Evolutionary conservation across 2,888 invertebrate genomes (phyloP).

Genomic region (Drosophila yooni): DNA sequence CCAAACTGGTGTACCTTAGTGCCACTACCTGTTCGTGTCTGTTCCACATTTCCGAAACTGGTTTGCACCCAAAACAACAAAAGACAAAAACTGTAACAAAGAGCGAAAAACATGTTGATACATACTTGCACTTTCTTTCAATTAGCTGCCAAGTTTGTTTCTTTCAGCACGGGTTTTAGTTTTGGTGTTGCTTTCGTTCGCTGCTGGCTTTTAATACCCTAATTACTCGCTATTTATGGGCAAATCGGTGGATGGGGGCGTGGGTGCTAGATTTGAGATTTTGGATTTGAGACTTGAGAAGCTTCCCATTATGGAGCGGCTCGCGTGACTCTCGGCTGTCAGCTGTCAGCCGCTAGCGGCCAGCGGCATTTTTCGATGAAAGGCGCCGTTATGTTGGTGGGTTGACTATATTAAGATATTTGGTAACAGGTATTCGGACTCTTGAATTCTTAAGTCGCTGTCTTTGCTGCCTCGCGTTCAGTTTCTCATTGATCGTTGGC

Average conservation of each 20-base stretch:
- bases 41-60: slow-evolving; percentile 56
- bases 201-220: slow-evolving; percentile 55
- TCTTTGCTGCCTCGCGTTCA: slow-evolving; percentile 36
- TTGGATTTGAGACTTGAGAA: slow-evolving; percentile 9
- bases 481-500: slow-evolving; percentile 47
- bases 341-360: slow-evolving; percentile 23
- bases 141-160: slow-evolving; percentile 55
- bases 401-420: slow-evolving; percentile 16
- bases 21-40: slow-evolving; percentile 23
- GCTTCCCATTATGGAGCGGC: slow-evolving; percentile 51
- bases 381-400: slow-evolving; percentile 28
- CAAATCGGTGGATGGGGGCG: slow-evolving; percentile 24
- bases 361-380: slow-evolving; percentile 50
- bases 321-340: slow-evolving; percentile 61
- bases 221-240: slow-evolving; percentile 61
- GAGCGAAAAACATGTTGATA: slow-evolving; percentile 20
- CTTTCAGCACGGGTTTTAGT: slow-evolving; percentile 8
- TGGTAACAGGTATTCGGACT: slow-evolving; percentile 37
- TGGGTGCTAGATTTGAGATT: slow-evolving; percentile 37
- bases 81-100: background rate
- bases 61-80: slow-evolving; percentile 41
- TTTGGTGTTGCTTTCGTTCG: slow-evolving; percentile 23
- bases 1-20: slow-evolving; percentile 36
- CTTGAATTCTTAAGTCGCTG: slow-evolving; percentile 61
- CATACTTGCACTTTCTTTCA: slow-evolving; percentile 77